Percentiles rank a stretch among this genome's conserved stretches.
phyloP scores from a whole-genome alignment of 1,140 invertebrate genomes.

The Branchinecta lynchi region DNA sequence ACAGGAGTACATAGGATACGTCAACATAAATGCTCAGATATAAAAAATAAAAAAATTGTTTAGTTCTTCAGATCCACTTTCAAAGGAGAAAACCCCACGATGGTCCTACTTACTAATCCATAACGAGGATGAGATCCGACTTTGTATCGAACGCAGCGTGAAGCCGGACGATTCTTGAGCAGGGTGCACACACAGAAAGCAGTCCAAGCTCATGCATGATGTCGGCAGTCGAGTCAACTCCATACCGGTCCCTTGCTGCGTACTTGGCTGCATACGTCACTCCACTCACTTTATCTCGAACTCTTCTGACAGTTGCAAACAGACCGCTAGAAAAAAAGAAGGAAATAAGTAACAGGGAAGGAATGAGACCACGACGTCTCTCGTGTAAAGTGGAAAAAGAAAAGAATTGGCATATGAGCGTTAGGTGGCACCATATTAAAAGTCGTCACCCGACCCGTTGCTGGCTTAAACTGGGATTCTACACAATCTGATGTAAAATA shows the following conservation, averaged over 20 bases:
- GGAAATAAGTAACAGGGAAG: not conserved
- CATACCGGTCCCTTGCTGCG: conserved; percentile 47
- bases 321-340: conserved; percentile 43
- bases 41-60: too few species aligned
- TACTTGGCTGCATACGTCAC: conserved; percentile 55
- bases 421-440: too few species aligned
- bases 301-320: conserved; percentile 56
- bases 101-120: conserved; percentile 49
- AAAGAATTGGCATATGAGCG: too few species aligned
- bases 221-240: conserved; percentile 44
- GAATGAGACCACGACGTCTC: too few species aligned
- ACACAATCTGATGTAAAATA: too few species aligned
- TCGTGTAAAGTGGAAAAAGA: too few species aligned
- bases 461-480: too few species aligned
- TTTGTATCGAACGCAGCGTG: conserved; percentile 55
- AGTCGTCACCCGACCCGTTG: too few species aligned
- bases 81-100: too few species aligned
- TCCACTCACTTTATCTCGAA: conserved; percentile 41
- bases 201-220: conserved; percentile 50
- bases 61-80: too few species aligned
- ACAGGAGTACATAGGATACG: too few species aligned
- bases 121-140: conserved; percentile 50
- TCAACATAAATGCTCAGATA: too few species aligned
- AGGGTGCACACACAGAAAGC: conserved; percentile 43
- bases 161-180: conserved; percentile 46